phyloP scores from a whole-genome alignment of 2,888 invertebrate genomes.

The Cheilosia soror region DNA sequence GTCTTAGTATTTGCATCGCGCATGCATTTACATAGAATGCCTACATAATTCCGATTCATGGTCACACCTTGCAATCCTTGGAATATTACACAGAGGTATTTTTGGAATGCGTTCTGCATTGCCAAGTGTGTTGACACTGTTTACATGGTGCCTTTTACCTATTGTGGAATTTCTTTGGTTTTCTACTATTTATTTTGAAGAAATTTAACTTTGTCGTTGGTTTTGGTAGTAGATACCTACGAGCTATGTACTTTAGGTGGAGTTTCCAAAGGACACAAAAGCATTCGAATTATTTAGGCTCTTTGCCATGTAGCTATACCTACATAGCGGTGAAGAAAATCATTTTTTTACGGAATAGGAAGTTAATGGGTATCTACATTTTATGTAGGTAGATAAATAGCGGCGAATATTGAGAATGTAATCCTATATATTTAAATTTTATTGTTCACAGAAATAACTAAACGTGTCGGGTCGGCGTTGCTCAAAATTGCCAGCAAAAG shows the following conservation, averaged over 20 bases:
- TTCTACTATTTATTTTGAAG: neutral
- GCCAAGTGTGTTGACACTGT: constrained; percentile 43
- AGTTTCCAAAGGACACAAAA: neutral
- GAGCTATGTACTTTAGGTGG: too few species aligned
- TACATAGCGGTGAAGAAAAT: neutral
- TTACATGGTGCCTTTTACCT: constrained; percentile 21
- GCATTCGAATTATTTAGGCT: constrained; percentile 13
- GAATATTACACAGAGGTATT: constrained; percentile 36
- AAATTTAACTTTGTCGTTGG: neutral
- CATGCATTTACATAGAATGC: constrained; percentile 36
- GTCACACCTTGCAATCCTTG: constrained; percentile 29
- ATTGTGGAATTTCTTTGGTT: constrained; percentile 36
- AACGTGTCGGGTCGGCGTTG: too few species aligned
- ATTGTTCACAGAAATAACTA: too few species aligned
- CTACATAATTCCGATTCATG: constrained; percentile 38
- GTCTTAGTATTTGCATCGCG: too few species aligned
- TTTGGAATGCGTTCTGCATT: constrained; percentile 50
- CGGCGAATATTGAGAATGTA: too few species aligned
- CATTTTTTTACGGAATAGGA: neutral
- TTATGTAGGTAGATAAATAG: too few species aligned
- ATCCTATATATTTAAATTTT: too few species aligned
- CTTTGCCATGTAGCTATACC: neutral
- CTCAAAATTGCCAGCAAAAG: too few species aligned
- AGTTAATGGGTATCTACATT: too few species aligned
- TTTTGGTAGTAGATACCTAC: too few species aligned